A percentile compares a stretch with the other conserved stretches of the same genome.
phyloP scores from a whole-genome alignment of 2,113 vertebrate species.

The Paradisaea rubra region DNA sequence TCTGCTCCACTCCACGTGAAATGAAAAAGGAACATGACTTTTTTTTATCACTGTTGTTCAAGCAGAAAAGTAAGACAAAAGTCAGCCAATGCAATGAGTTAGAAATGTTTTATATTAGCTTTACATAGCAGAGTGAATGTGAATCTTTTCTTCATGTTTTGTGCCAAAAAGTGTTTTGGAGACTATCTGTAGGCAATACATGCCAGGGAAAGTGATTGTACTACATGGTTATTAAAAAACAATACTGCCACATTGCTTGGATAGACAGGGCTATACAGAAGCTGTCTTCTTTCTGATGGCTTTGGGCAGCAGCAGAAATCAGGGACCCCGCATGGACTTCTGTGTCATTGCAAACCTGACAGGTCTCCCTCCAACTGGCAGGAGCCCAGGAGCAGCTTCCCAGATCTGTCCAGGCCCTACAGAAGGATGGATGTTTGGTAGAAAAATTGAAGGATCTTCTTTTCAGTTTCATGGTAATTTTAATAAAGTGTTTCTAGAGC shows the following conservation, averaged over 20 bases:
- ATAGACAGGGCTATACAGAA: neutral
- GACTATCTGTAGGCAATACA: neutral
- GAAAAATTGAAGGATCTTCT: neutral
- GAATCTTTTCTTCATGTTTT: neutral
- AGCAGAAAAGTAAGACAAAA: neutral
- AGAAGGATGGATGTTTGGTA: accelerated
- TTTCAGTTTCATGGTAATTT: neutral
- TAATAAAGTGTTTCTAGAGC: neutral
- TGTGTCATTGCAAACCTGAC: neutral
- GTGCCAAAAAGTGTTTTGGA: neutral
- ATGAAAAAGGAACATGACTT: neutral
- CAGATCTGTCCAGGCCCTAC: neutral
- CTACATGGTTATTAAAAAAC: neutral
- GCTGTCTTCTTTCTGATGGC: neutral
- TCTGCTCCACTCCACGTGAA: neutral
- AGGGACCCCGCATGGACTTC: neutral
- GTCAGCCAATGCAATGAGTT: neutral
- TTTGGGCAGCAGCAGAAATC: neutral
- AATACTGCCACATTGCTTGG: neutral
- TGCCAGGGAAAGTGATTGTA: neutral
- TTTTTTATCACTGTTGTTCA: neutral
- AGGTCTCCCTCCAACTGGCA: neutral
- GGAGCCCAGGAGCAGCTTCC: neutral
- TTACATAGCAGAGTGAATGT: neutral
- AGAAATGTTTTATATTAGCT: neutral